Evolutionary conservation across 2,888 invertebrate species (phyloP), one percentile per base, ranked within the genome.

Genomic region (Dynastes maya): DNA sequence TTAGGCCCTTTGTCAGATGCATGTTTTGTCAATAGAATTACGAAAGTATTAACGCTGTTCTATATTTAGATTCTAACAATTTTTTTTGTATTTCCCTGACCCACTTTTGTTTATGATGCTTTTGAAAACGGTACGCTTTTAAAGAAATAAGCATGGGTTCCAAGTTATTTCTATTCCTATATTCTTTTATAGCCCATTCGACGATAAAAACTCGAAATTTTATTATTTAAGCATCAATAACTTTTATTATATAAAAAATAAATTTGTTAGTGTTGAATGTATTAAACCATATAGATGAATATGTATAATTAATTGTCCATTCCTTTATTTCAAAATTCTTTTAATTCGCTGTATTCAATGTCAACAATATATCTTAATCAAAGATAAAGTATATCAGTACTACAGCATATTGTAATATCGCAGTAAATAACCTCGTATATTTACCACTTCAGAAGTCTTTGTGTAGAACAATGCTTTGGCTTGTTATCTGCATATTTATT

Each of bases 1-100:
- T 51, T 45, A 51, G 6, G 29, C 29, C 9, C 22, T 68, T 29
- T 27, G 27, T 71, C 32, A 32, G 13, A 13, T 55, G 55, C 32
- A n/a, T 55, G 70, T 71, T 71, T 71, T 55, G 37, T 71, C 55
- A 71, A 71, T 71, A 71, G 70, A 9, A 55, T 37, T 71, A 71
- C 53, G 1, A 71, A 55, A 53, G 53, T 53, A 53, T 53, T 16
- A 70, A 32, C 53, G 53, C 16, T 32, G 55, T 71, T 71, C 55
- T 55, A 71, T 71, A 71, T 71, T 71, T 72, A 61, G 72, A 27
- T 16, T 61, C 6, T 61, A 72, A 61, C 45, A n/a, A n/a, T 40
- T 16, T 72, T 72, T 58, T 61, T 37, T 45, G 58, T 40, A 58
- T 11, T 61, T 16, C 6, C 32, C 1, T 71, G 70, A 71, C 70